These are phyloP conservation scores for Zeuzera pyrina DNA, from an alignment of 2,888 invertebrate genomes.

Conservation along the genomic window DNA sequence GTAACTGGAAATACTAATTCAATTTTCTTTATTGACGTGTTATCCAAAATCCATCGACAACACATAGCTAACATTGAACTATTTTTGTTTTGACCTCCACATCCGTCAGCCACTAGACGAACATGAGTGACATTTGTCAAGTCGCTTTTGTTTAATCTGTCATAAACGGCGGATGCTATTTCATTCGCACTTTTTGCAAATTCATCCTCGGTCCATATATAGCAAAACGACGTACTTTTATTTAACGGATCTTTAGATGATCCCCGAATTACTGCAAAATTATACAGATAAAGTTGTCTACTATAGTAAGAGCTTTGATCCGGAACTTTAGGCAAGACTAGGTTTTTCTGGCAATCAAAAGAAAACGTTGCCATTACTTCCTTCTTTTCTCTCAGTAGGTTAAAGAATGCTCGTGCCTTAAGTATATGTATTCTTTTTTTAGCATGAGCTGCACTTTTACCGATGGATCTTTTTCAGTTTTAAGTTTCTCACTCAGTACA, in stretches of 20 bases:
- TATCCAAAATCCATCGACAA: constrained; percentile 14
- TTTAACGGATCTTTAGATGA: constrained; percentile 19
- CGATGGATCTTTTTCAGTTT: constrained; percentile 4
- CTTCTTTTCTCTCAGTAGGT: constrained; percentile 6
- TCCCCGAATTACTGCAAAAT: constrained; percentile 1
- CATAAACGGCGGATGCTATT: not conserved
- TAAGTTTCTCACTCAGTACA: constrained; percentile 4
- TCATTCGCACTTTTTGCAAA: not conserved
- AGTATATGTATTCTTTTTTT: constrained; percentile 5
- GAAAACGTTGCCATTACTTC: constrained; percentile 3
- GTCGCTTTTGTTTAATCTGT: not conserved
- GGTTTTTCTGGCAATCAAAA: constrained; percentile 9
- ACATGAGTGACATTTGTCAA: not conserved
- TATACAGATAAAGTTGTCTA: constrained; percentile 1
- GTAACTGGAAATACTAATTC: constrained; percentile 20
- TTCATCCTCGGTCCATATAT: constrained; percentile 19
- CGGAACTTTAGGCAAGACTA: constrained; percentile 1
- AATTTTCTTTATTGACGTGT: constrained; percentile 16
- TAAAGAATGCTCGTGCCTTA: constrained; percentile 8
- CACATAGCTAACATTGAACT: constrained; percentile 20
- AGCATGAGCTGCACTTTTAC: constrained; percentile 1
- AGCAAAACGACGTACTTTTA: constrained; percentile 19
- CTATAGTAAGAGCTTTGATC: constrained; percentile 1
- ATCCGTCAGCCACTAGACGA: constrained; percentile 20
- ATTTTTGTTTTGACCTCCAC: constrained; percentile 27